Evolutionary conservation across 2,113 vertebrate species (phyloP).

Genomic region (Hylia prasina): DNA sequence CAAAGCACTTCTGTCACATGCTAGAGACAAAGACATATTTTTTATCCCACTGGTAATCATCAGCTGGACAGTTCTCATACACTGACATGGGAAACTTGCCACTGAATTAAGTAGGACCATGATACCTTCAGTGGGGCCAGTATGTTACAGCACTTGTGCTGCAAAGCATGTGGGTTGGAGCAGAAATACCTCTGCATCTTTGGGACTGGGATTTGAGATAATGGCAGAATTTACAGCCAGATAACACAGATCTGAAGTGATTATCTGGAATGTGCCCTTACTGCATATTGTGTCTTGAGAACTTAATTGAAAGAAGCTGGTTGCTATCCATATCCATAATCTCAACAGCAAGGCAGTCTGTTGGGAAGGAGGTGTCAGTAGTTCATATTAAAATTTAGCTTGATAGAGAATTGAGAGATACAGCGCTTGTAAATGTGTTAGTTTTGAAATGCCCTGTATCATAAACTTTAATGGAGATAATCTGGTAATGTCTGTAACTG

Average conservation of each 20-base stretch:
- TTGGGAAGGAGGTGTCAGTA: background rate
- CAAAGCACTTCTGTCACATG: background rate
- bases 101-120: background rate
- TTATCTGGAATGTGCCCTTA: background rate
- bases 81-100: background rate
- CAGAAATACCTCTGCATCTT: background rate
- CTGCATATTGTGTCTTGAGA: background rate
- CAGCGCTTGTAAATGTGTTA: background rate
- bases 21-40: background rate
- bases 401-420: background rate
- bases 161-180: background rate
- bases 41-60: background rate
- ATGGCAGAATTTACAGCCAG: background rate
- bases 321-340: background rate
- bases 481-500: background rate
- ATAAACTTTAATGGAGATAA: background rate
- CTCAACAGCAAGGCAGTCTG: background rate
- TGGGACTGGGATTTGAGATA: background rate
- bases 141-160: background rate
- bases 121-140: background rate
- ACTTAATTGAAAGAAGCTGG: background rate
- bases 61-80: background rate
- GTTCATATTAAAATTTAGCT: background rate
- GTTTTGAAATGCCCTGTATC: background rate
- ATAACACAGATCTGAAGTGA: background rate